A percentile compares a stretch with the other conserved stretches of the same genome.
phyloP scores from a whole-genome alignment of 2,888 invertebrate genomes.

The Ectemnius cavifrons region DNA sequence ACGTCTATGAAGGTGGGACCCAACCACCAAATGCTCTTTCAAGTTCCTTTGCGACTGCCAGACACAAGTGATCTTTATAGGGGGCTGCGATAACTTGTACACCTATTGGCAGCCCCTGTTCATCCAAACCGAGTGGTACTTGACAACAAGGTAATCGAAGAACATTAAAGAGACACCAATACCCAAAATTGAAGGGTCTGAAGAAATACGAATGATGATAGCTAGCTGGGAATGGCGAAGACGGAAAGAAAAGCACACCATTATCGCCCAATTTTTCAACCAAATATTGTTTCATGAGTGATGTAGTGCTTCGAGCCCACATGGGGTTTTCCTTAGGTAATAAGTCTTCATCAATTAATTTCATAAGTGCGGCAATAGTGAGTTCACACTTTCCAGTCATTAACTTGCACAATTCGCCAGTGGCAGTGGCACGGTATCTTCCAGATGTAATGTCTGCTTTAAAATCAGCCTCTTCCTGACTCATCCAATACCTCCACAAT shows the following conservation, averaged over 20 bases:
- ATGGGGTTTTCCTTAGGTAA: constrained; percentile 83
- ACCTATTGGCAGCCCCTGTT: constrained; percentile 87
- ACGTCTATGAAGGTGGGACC: constrained; percentile 78
- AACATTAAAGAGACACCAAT: constrained; percentile 92
- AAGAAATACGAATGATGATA: constrained; percentile 89
- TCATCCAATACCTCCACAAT: constrained; percentile 89
- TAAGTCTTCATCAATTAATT: constrained; percentile 83
- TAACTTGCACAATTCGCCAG: constrained; percentile 75
- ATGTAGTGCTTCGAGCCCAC: constrained; percentile 83
- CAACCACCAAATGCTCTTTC: constrained; percentile 86
- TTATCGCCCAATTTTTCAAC: constrained; percentile 85
- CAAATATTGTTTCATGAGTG: constrained; percentile 81
- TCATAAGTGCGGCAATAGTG: constrained; percentile 84
- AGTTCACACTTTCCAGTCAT: constrained; percentile 82
- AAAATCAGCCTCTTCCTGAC: constrained; percentile 84
- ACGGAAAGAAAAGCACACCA: constrained; percentile 91
- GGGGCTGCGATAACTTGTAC: constrained; percentile 86
- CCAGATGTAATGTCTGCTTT: constrained; percentile 83
- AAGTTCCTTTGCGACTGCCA: constrained; percentile 86
- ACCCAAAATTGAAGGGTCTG: constrained; percentile 90
- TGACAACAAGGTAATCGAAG: constrained; percentile 90
- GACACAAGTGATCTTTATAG: constrained; percentile 84
- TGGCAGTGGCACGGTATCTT: constrained; percentile 70
- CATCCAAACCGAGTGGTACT: constrained; percentile 88
- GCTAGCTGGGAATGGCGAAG: constrained; percentile 88